Evolutionary conservation across 2,888 invertebrate genomes (phyloP).

Genomic region (Morinoia aosen): DNA sequence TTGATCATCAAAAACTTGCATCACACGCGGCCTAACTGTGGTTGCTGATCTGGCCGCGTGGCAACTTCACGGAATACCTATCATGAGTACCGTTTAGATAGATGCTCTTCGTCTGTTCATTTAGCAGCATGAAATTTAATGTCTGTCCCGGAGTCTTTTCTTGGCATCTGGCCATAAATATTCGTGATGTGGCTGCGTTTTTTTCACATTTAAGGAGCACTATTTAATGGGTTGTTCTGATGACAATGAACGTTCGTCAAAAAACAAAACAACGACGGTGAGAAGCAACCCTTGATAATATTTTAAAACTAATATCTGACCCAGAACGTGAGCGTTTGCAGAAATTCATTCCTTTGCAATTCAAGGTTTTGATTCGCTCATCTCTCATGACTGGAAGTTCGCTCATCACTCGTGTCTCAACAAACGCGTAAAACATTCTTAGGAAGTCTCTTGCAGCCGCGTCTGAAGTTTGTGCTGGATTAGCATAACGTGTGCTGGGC

Average conservation of each 20-base stretch:
- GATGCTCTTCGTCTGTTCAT: background rate
- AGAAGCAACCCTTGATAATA: too few species aligned
- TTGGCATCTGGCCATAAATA: background rate
- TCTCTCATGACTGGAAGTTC: background rate
- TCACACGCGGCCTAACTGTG: background rate
- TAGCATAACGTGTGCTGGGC: slow-evolving; percentile 19
- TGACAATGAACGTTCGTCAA: background rate
- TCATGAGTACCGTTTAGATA: background rate
- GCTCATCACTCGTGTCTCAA: background rate
- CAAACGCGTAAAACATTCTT: slow-evolving; percentile 20
- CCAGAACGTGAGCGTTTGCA: background rate
- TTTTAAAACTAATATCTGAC: too few species aligned
- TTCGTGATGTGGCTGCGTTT: background rate
- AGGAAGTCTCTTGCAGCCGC: background rate
- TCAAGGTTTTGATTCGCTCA: background rate
- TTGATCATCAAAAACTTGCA: background rate
- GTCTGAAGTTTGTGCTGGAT: background rate
- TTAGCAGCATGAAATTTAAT: background rate
- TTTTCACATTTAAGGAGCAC: background rate
- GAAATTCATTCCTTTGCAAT: background rate
- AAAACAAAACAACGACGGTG: background rate
- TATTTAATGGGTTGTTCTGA: background rate
- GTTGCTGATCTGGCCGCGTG: background rate
- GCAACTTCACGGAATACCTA: background rate
- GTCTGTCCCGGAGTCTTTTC: too few species aligned